phyloP scores from a whole-genome alignment of 2,113 vertebrate species.

The Hemiprocne comata region DNA sequence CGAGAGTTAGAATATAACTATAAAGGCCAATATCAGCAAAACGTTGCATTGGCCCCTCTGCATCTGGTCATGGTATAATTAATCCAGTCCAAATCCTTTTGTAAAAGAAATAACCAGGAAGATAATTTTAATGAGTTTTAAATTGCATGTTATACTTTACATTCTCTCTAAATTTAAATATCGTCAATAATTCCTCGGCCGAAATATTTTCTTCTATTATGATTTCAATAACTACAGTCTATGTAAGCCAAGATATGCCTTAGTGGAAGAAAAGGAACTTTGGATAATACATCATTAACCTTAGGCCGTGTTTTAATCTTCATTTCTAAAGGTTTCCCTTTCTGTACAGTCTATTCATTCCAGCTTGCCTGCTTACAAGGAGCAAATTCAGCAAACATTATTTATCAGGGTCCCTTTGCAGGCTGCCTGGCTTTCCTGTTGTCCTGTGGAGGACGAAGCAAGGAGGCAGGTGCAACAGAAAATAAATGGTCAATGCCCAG shows the following conservation, averaged over 20 bases:
- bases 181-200: background rate
- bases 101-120: constrained; percentile 3
- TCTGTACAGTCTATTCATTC: constrained; percentile 31
- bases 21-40: constrained; percentile 41
- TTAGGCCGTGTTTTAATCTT: constrained; percentile 36
- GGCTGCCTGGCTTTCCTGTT: background rate
- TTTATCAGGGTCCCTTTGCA: constrained; percentile 28
- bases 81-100: constrained; percentile 44
- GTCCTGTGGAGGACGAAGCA: constrained; percentile 33
- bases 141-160: constrained; percentile 9
- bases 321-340: constrained; percentile 40
- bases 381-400: constrained; percentile 51
- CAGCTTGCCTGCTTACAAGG: background rate
- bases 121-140: constrained; percentile 59
- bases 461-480: constrained; percentile 24
- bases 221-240: background rate
- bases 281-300: constrained; percentile 44
- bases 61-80: background rate
- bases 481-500: background rate
- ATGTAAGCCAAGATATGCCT: background rate
- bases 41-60: background rate
- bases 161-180: background rate
- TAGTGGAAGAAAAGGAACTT: background rate
- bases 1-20: background rate
- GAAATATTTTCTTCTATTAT: background rate